A percentile compares a stretch with the other conserved stretches of the same genome.
Evolutionary conservation across 2,888 invertebrate genomes (phyloP).

Genomic region (Galerucella pusilla): DNA sequence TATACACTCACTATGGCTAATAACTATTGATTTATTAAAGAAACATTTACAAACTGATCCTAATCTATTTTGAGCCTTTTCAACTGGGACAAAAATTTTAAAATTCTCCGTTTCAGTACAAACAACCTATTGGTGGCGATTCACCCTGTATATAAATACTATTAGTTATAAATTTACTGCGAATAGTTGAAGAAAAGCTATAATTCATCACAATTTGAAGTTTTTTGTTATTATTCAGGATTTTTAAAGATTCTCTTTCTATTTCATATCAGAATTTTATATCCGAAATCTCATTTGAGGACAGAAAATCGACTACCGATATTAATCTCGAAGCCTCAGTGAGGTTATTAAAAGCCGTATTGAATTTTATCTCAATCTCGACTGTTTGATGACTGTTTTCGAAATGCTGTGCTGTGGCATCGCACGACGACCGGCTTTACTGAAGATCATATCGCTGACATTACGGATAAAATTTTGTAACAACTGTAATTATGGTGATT

Average conservation of each 20-base stretch:
- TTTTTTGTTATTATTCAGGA: not conserved
- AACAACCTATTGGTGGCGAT: too few relatives aligned
- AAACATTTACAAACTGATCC: too few relatives aligned
- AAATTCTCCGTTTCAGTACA: too few relatives aligned
- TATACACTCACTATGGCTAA: too few relatives aligned
- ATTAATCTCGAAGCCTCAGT: conserved; percentile 10
- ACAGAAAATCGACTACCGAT: conserved; percentile 15
- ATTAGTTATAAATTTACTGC: too few relatives aligned
- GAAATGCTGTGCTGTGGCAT: conserved; percentile 18
- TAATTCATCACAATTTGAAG: too few relatives aligned
- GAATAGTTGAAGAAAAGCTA: too few relatives aligned
- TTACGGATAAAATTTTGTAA: conserved; percentile 25
- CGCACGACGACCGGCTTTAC: conserved; percentile 15
- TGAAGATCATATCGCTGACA: conserved; percentile 20
- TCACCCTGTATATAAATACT: too few relatives aligned
- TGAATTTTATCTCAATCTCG: conserved; percentile 16
- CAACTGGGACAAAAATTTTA: too few relatives aligned
- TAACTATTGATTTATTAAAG: too few relatives aligned
- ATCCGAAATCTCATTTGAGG: conserved; percentile 6
- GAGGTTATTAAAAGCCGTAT: conserved; percentile 22
- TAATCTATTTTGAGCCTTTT: too few relatives aligned
- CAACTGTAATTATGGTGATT: conserved; percentile 32
- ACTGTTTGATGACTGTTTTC: conserved; percentile 24
- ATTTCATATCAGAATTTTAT: not conserved
- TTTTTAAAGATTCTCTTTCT: not conserved